phyloP scores from a whole-genome alignment of 2,888 invertebrate genomes.

The Bedellia somnulentella region DNA sequence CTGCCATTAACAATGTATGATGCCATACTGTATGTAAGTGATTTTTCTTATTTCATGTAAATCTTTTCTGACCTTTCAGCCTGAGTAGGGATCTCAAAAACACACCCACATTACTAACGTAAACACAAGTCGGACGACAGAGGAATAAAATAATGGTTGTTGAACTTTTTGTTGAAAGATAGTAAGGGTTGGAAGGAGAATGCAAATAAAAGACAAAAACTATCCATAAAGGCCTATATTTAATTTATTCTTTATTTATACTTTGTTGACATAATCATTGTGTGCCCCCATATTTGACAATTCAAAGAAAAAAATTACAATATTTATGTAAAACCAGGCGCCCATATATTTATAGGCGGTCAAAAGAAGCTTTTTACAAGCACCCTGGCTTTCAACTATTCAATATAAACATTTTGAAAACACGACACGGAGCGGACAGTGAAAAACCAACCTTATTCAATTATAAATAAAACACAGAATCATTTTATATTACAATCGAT shows the following conservation, averaged over 20 bases:
- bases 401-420: background rate
- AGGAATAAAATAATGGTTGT: no score
- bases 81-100: no score
- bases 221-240: slow-evolving; percentile 49
- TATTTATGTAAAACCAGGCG: slow-evolving; percentile 11
- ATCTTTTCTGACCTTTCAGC: no score
- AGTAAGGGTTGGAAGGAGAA: slow-evolving; percentile 9
- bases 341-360: slow-evolving; percentile 7
- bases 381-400: background rate
- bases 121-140: no score
- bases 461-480: background rate
- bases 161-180: no score
- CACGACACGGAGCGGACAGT: background rate
- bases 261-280: slow-evolving; percentile 25
- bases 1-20: no score
- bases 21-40: no score
- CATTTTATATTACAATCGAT: background rate
- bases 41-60: no score
- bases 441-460: background rate
- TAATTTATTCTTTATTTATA: slow-evolving; percentile 35
- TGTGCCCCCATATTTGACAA: slow-evolving; percentile 18
- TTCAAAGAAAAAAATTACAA: slow-evolving; percentile 14
- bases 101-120: no score
- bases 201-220: slow-evolving; percentile 18
- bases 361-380: background rate